Evolutionary conservation across 2,888 invertebrate genomes (phyloP), one percentile per base, ranked within the genome.

Genomic region (Oligia fasciuncula): DNA sequence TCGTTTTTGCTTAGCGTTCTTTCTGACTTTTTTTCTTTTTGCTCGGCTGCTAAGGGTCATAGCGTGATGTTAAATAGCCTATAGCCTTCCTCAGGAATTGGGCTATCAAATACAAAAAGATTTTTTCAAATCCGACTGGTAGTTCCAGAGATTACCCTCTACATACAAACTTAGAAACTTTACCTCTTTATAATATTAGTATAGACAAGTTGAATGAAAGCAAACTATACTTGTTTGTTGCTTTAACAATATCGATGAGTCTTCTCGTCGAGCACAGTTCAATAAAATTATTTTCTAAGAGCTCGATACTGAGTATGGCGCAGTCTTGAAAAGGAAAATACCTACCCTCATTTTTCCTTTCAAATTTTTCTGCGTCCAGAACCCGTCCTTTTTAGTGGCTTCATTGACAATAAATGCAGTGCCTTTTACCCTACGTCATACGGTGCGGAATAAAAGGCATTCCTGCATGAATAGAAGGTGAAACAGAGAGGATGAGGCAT

Each of bases 381-480:
- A 70, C 40, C 2, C 13, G 4, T 13, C 14, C 2, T 17, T 66
- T 66, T 51, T 57, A 57, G 9, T 6, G 4, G 3, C 17, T 66
- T 35, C 49, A 69, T 60, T 75, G 72, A 49, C 46, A 62, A 62
- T 65, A 70, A 75, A 65, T 75, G 79, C 72, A 69, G 19, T 14
- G 29, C 40, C 17, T 49, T 73, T 40, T 43, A 66, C 11, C 71
- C 49, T 43, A 66, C 11, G 43, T 80, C 73, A 70, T 62, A 70
- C 13, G 43, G 51, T 35, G 66, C 43, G 23, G 40, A 66, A 76
- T 76, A 62, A 84, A 83, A 83, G 35, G 67, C 70, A 80, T 83
- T 76, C 84, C 73, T 29, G 62, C 23, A 60, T 83, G 73, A 83
- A 84, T 80, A 46, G 76, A 57, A 35, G 65, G 49, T 62, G 63